A percentile compares a stretch with the other conserved stretches of the same genome.
Conservation (phyloP, 2,113 vertebrate genomes). For the Dipodomys stephensi region DNA sequence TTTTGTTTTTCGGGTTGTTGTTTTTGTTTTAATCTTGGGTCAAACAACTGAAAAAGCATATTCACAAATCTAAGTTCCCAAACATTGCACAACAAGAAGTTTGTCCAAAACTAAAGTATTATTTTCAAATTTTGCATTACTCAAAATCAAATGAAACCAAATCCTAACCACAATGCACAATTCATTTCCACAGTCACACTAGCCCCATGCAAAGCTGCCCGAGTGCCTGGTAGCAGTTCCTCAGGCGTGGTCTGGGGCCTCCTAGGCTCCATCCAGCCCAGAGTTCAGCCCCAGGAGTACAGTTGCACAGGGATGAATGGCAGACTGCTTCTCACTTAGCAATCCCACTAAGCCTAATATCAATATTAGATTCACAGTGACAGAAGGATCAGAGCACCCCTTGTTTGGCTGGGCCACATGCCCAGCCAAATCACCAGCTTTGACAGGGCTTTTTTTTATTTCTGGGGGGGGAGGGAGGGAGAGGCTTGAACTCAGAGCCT, state of each 20-base stretch:
- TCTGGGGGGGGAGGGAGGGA: too few relatives aligned
- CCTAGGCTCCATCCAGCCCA: not conserved
- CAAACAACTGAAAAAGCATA: not conserved
- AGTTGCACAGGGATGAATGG: not conserved
- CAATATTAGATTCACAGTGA: not conserved
- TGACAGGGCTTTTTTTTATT: not conserved
- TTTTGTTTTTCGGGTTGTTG: not conserved
- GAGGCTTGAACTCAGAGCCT: too few relatives aligned
- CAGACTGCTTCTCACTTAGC: not conserved
- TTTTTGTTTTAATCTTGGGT: not conserved
- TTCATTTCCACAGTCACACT: not conserved
- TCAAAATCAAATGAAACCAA: constrained; percentile 52
- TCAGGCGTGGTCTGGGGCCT: not conserved
- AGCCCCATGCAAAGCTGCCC: not conserved
- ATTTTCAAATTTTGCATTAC: constrained; percentile 45
- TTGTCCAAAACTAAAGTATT: constrained; percentile 12
- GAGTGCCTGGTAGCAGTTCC: not conserved
- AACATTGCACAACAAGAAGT: not conserved
- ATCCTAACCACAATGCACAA: constrained; percentile 36
- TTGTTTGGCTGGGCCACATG: not conserved
- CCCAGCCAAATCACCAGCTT: constrained; percentile 16
- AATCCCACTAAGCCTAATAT: not conserved
- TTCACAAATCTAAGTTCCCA: constrained; percentile 30
- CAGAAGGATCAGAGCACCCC: not conserved
- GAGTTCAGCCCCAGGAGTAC: not conserved